Evolutionary conservation across 2,797 vertebrate species (phyloP), one percentile per base, ranked within the genome.

Genomic region (Lepilemur septentrionalis): DNA sequence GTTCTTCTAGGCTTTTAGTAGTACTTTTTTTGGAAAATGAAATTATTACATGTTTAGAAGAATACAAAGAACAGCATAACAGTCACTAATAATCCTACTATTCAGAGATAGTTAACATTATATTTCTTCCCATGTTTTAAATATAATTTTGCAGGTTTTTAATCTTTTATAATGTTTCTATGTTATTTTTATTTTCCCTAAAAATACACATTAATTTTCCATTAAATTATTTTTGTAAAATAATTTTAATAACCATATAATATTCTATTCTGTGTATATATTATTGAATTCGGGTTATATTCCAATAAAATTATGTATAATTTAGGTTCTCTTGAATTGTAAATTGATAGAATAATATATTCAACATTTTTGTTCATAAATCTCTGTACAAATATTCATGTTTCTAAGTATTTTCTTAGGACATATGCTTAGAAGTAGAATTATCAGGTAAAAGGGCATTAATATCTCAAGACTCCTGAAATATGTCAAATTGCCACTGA

Each of bases 161-260:
- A 79, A 86, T 38, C 6, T 52, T 94, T 94, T 83, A 78, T 69
- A 82, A 81, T 55, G 9, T 32, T 78, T 55, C 73, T 55, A 69
- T 85, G 65, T 48, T 32, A 9, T 41, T 5, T 41, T 70, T 59
- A 28, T 92, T 84, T 67, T 75, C 28, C 32, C 52, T 85, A 75
- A 83, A 63, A 89, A 89, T 65, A 70, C 43, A 67, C 43, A 35
- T 43, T 61, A 69, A 10, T 78, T 87, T 90, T 6, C 7, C 38
- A 82, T 55, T 90, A 69, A 94, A 78, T 25, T 28, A n/a, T 59
- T 92, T 95, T 87, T 63, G 10, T 92, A 91, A 87, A 92, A 69
- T 95, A 59, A 85, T 81, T 93, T 92, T 82, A 82, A 43, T 79
- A 87, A 38, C 38, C 70, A 76, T 69, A 30, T 57, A 91, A 83